Evolutionary conservation across 2,888 invertebrate species (phyloP).

Genomic region (Zygogramma bicolorata): DNA sequence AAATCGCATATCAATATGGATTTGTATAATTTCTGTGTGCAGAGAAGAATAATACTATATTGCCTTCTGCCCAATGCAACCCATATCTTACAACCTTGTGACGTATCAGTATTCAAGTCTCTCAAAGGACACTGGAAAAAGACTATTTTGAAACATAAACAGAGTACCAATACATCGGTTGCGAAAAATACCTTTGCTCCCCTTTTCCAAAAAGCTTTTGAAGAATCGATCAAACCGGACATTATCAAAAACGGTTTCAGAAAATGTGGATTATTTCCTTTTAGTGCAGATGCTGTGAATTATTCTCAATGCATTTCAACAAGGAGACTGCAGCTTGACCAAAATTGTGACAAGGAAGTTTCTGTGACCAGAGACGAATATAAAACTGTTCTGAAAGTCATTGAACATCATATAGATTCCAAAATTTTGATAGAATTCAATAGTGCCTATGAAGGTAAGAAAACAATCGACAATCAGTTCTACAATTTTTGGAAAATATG

Average conservation of each 20-base stretch:
- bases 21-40: not conserved
- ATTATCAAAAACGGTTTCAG: not conserved
- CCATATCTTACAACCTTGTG: constrained; percentile 17
- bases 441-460: not conserved
- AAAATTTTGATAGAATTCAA: not conserved
- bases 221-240: not conserved
- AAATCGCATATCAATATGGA: constrained; percentile 5
- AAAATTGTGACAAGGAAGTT: not conserved
- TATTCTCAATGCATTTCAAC: not conserved
- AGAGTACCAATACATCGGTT: not conserved
- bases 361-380: not conserved
- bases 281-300: not conserved
- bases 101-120: not conserved
- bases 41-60: not conserved
- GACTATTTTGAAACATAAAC: not conserved
- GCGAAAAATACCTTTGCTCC: not conserved
- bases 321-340: not conserved
- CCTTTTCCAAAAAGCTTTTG: not conserved
- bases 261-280: not conserved
- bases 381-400: not conserved
- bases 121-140: not conserved
- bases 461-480: not conserved
- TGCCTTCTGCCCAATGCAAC: constrained; percentile 1
- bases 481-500: not conserved
- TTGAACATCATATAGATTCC: not conserved